Evolutionary conservation across 2,797 vertebrate genomes (phyloP).

Genomic region (Vireo griseus): DNA sequence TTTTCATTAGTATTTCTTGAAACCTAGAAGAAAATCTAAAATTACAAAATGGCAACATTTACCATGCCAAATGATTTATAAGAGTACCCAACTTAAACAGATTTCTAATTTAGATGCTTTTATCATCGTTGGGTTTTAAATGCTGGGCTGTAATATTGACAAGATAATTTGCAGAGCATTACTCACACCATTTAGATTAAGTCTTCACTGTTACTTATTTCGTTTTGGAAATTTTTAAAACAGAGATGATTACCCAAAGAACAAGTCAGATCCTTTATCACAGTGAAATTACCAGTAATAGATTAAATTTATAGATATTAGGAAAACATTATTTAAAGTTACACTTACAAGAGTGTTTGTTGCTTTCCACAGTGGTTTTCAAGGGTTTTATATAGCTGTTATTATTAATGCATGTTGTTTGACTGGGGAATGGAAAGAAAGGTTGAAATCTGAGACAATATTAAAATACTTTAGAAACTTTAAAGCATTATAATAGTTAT

Average conservation of each 20-base stretch:
- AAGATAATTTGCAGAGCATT: conserved; percentile 43
- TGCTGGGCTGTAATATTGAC: conserved; percentile 5
- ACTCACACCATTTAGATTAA: conserved; percentile 8
- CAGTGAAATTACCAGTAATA: not conserved
- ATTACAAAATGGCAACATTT: not conserved
- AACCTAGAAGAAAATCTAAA: not conserved
- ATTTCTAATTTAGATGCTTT: conserved; percentile 5
- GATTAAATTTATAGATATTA: conserved; percentile 13
- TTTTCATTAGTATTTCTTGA: not conserved
- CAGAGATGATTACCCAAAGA: not conserved
- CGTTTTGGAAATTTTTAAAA: conserved; percentile 29
- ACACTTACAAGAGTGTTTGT: not conserved
- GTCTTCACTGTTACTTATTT: conserved; percentile 13
- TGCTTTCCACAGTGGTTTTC: not conserved
- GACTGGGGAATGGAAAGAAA: not conserved
- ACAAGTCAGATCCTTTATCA: conserved; percentile 6
- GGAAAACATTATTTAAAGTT: not conserved
- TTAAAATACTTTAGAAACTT: conserved; percentile 46
- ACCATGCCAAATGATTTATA: not conserved
- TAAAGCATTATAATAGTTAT: conserved; percentile 43
- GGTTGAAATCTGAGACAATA: conserved; percentile 30
- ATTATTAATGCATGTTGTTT: conserved; percentile 14
- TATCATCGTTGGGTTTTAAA: not conserved
- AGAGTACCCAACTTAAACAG: not conserved
- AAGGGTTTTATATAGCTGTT: not conserved